Base-by-base conservation (phyloP, 2,888 invertebrate genomes). In the Leptinotarsa haldemani region DNA sequence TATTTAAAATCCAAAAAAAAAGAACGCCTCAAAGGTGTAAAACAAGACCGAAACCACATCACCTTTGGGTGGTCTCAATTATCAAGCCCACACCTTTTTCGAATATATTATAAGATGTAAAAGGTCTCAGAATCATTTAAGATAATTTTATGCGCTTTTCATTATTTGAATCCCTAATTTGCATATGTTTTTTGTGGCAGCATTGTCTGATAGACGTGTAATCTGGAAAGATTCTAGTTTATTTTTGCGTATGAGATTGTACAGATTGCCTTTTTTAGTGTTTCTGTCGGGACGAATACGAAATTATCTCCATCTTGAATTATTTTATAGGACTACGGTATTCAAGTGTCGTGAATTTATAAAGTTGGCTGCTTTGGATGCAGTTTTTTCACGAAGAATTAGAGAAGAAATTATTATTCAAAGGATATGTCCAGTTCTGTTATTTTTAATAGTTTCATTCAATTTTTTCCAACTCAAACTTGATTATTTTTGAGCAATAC, bases 131-230 rank as follows among this genome's bases (percentile, higher is more conserved):
- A 65, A 61, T 71, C 74, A 71, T 71, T 74, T 61, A 48, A 68
- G 69, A 69, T 74, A 71, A 74, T 74, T 74, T 74, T 74, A 74
- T 74, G 74, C 74, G 65, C 74, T 74, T 74, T 74, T 71, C 69
- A 52, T 69, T 71, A 69, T 71, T 71, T 71, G 47, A 64, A 46
- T 71, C 69, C 71, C 61, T 61, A 18, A 61, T 61, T 61, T 61
- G 61, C 61, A 61, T 61, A 61, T n/a, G 25, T 61, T 61, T 61
- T 61, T n/a, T 61, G 61, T 40, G 30, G 61, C 61, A 61, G 61
- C 61, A 30, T 61, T 61, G 30, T 61, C 12, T 61, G 61, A 61
- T 61, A 40, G 61, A 61, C 61, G 40, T 61, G 61, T 61, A 61
- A 40, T 61, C 61, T 61, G 30, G 30, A 61, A 30, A 40, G 12